Conservation (phyloP, 2,113 vertebrate genomes). For the Corythoichthys haematopterus region DNA sequence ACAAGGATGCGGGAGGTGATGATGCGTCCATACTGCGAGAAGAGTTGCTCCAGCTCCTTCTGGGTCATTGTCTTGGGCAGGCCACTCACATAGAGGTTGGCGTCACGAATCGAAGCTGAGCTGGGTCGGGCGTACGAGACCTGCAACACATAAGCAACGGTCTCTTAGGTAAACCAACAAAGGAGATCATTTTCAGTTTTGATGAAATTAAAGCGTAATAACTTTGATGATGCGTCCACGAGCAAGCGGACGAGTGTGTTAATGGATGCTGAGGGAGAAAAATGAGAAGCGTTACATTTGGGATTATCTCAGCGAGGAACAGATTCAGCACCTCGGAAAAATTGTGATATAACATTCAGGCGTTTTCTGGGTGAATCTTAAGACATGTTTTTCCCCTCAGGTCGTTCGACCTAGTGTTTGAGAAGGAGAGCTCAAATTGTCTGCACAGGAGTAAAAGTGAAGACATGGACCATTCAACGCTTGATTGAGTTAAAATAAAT, state of each 20-base stretch:
- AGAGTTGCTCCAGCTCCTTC: constrained; percentile 98
- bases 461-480: background rate
- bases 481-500: background rate
- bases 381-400: constrained; percentile 37
- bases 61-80: constrained; percentile 99
- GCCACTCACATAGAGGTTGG: constrained; percentile 97
- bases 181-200: background rate
- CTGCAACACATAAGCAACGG: constrained; percentile 56
- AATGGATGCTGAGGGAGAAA: constrained; percentile 27
- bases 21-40: constrained; percentile 99
- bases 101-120: constrained; percentile 97
- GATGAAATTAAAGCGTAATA: constrained; percentile 10
- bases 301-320: constrained; percentile 48
- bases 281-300: constrained; percentile 32
- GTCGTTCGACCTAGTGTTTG: constrained; percentile 35
- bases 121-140: constrained; percentile 98
- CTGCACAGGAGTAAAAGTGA: constrained; percentile 18
- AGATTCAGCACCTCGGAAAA: constrained; percentile 45
- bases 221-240: background rate
- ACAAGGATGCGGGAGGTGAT: constrained; percentile 99
- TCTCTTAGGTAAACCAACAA: constrained; percentile 5
- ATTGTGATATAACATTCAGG: constrained; percentile 37
- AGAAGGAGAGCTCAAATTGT: constrained; percentile 24
- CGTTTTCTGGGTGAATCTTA: constrained; percentile 15
- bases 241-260: constrained; percentile 14